Evolutionary conservation across 2,113 vertebrate species (phyloP).

Genomic region (Limanda limanda): DNA sequence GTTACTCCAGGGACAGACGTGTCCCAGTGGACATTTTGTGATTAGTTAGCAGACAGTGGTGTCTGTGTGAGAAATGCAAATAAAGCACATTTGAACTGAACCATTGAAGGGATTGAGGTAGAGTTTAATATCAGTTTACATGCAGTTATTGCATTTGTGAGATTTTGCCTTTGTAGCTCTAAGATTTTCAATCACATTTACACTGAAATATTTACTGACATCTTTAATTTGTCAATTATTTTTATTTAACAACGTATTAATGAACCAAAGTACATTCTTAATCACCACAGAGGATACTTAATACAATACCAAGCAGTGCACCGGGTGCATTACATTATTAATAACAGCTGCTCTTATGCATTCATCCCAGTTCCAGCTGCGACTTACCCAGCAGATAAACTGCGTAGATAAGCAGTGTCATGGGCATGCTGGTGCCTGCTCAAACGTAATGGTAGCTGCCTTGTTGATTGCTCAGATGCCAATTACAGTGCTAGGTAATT

Average conservation of each 20-base stretch:
- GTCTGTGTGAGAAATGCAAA: conserved; percentile 19
- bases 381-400: conserved; percentile 56
- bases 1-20: background rate
- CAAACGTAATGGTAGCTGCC: conserved; percentile 70
- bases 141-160: conserved; percentile 1
- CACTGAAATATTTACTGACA: too few relatives aligned
- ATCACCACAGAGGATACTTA: background rate
- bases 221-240: background rate
- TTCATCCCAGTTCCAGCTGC: conserved; percentile 44
- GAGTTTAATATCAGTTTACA: conserved; percentile 11
- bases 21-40: conserved; percentile 11
- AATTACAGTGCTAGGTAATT: conserved; percentile 74
- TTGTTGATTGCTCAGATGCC: conserved; percentile 71
- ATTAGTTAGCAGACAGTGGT: conserved; percentile 16
- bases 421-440: conserved; percentile 73
- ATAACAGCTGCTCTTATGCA: conserved; percentile 30
- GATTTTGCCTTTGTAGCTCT: background rate
- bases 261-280: background rate
- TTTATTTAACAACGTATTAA: background rate
- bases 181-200: background rate
- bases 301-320: conserved; percentile 7
- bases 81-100: background rate
- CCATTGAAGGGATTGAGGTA: background rate
- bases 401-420: conserved; percentile 71
- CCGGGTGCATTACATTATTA: conserved; percentile 22